Base-by-base conservation (phyloP, 2,113 vertebrate genomes). In the Sialia sialis region DNA sequence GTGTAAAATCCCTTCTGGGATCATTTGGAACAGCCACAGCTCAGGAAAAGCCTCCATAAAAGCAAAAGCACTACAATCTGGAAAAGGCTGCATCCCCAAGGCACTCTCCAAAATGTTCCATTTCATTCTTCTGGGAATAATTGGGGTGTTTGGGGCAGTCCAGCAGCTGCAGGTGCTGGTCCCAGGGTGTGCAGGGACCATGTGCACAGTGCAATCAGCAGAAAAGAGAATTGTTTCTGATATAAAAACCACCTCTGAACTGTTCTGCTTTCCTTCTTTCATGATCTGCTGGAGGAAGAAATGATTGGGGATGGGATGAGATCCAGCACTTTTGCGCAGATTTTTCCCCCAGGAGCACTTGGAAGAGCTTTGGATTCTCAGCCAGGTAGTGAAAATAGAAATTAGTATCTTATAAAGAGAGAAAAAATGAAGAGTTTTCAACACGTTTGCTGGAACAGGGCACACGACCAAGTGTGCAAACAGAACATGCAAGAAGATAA, bases 181-280 rank as follows among this genome's bases (percentile, higher is more conserved):
- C 68, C 69, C n/a, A 18, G 20, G 6, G 13, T 1, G 3, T 15
- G 11, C 38, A 34, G 38, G 39, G 1, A 41, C 27, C 19, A 36
- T 0, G 0, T 19, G 30, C 22, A n/a, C 1, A 0, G 20, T 26
- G 46, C 14, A 51, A 3, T 18, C 68, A 66, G 34, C 44, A 59
- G 12, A 64, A 63, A 51, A 59, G 2, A 9, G 36, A 79, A 73
- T 20, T 9, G 4, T 39, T 82, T 36, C 75, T 36, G 27, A 22
- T 32, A 10, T 9, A 39, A 72, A 80, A 78, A 58, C 11, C 23
- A 75, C 20, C 32, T 75, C 66, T 25, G 38, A 81, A 51, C 48
- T 32, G 39, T 26, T 76, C 22, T 23, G 2, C 34, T 92, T 68
- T n/a, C 36, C 79, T 70, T 22, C n/a, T 73, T 78, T 78, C 2